Base-by-base conservation (phyloP, 2,888 invertebrate species). In the Apeira syringaria region DNA sequence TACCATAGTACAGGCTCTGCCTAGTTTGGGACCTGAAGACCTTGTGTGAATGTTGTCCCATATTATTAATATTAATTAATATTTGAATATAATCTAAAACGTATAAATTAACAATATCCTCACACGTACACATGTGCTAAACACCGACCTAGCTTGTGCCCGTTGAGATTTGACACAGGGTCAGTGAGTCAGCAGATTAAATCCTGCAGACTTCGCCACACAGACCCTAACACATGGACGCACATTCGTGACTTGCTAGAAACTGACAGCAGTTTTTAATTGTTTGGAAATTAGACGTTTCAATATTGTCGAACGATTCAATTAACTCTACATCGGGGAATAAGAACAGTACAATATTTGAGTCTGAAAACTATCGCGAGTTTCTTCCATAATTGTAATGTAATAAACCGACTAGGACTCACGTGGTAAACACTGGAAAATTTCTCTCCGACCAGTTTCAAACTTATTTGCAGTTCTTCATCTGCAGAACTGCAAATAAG, bases 141-240 rank as follows among this genome's bases (percentile, higher is more conserved):
- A 74, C 81, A 82, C 63, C 67, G 70, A 73, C 60, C 60, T 65
- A 68, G 64, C 72, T 66, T 59, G 56, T 78, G 77, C 81, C 82
- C 76, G 79, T 83, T 70, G 82, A 81, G 84, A 84, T 85, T 86
- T 86, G 86, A 86, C 83, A 80, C 74, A 74, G 86, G 82, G 78
- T 76, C 55, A 61, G 62, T 86, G 86, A 86, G 55, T 76, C 78
- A 70, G 83, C 86, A 64, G 48, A 71, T 73, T 39, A 9, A 15
- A 20, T 64, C 43, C 49, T 47, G 42, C 47, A 52, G 61, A 61
- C 53, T 46, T 45, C 35, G 18, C 56, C 72, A 74, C 69, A 59
- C 58, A 47, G 53, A 9, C 56, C 59, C 62, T 54, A 73, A 77
- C 83, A 83, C 75, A 83, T 83, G 84, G 76, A 74, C 59, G 64